A percentile compares a stretch with the other conserved stretches of the same genome.
These are phyloP conservation scores for Ptychochromis oligacanthus DNA, from an alignment of 2,113 vertebrate genomes.

Conservation along the genomic window DNA sequence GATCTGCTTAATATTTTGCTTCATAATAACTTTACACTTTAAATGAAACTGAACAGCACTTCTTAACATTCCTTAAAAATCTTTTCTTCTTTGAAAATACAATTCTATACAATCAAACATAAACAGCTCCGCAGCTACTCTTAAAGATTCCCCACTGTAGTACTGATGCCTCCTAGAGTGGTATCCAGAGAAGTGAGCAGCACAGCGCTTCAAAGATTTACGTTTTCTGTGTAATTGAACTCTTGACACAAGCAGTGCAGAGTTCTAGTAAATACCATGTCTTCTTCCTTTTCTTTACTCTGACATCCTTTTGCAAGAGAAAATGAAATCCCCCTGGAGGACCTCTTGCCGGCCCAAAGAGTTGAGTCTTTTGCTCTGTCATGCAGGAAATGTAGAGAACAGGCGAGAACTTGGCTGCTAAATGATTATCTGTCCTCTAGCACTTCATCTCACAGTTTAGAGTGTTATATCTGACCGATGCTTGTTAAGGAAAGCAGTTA, in stretches of 20 bases:
- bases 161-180: constrained; percentile 16
- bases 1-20: background rate
- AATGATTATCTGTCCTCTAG: constrained; percentile 32
- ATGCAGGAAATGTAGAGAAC: constrained; percentile 34
- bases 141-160: background rate
- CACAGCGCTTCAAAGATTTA: constrained; percentile 41
- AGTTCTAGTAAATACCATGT: constrained; percentile 51
- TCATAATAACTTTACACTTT: background rate
- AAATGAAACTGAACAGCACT: background rate
- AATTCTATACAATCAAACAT: constrained; percentile 2
- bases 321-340: constrained; percentile 38
- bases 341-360: constrained; percentile 33
- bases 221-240: constrained; percentile 56
- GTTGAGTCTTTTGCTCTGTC: constrained; percentile 31
- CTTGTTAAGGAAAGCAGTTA: background rate
- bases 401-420: background rate
- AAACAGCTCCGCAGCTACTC: background rate
- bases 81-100: background rate
- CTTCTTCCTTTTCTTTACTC: constrained; percentile 31
- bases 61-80: background rate
- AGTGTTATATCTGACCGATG: background rate
- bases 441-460: background rate
- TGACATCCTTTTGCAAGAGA: constrained; percentile 19
- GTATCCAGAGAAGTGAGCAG: constrained; percentile 34
- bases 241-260: constrained; percentile 59